These are phyloP conservation scores for Camelus dromedarius DNA, from an alignment of 2,113 vertebrate genomes.

Conservation along the genomic window DNA sequence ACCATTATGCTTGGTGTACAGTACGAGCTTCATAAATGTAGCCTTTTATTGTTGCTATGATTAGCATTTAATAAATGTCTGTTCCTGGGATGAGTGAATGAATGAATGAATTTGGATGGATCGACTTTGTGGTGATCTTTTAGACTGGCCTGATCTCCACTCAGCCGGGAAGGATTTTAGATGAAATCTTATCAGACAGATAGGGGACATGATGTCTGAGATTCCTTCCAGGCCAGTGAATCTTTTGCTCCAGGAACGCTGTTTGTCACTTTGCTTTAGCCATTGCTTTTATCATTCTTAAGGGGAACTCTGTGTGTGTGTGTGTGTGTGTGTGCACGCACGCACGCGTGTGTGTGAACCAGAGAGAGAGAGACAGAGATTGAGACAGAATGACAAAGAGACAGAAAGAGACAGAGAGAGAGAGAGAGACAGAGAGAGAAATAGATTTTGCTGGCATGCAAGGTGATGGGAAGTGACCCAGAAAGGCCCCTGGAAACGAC, in stretches of 20 bases:
- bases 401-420: background rate
- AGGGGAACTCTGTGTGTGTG: background rate
- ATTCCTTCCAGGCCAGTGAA: conserved; percentile 76
- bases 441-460: no score
- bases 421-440: background rate
- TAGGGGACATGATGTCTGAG: conserved; percentile 72
- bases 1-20: background rate
- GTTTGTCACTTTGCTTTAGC: conserved; percentile 76
- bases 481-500: background rate
- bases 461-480: conserved; percentile 9
- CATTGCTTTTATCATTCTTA: conserved; percentile 72
- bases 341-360: no score
- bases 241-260: conserved; percentile 62
- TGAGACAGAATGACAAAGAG: background rate
- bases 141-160: conserved; percentile 31
- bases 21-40: background rate
- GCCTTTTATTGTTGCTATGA: background rate
- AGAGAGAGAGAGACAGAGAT: background rate
- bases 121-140: background rate
- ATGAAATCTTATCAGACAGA: conserved; percentile 76
- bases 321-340: conserved; percentile 39
- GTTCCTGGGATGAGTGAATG: background rate
- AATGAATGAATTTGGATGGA: background rate
- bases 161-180: conserved; percentile 62
- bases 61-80: background rate